Evolutionary conservation across 2,888 invertebrate species (phyloP), one percentile per base, ranked within the genome.

Genomic region (Argyra leucocephala): DNA sequence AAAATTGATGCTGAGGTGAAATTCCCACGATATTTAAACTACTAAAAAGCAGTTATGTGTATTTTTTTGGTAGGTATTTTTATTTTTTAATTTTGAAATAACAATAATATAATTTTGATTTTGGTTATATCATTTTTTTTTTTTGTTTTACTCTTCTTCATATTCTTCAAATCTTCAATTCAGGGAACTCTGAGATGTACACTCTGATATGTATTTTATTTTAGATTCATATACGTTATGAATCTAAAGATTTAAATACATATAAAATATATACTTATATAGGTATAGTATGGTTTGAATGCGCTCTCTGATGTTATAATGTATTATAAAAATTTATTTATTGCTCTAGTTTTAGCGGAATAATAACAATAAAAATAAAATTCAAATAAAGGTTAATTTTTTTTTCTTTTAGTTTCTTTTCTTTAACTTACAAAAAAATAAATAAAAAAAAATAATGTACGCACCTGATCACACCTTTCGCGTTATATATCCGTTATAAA

Each of bases 261-360:
- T n/a, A n/a, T n/a, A n/a, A n/a, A n/a, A 31, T 31, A 31, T 31
- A 26, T 26, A 26, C 9, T 6, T 26, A 26, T 26, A 26, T 26
- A 26, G 26, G 5, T 31, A 4, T 31, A 31, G 10, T 31, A 10
- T 12, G 9, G 7, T 31, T 31, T 31, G 31, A 31, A 10, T 31
- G 31, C 31, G 12, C 7, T 31, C 31, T 31, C 31, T 31, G 12
- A 31, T 31, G 31, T 7, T 31, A n/a, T n/a, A n/a, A n/a, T 12
- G 12, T 31, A 31, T 31, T 31, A 31, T 31, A 10, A 48, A 48
- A 48, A 15, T n/a, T 18, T 48, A 48, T 48, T 48, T 48, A 48
- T 48, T 48, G 48, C 48, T 48, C 48, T n/a, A 48, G 48, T 48
- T 48, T 48, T 48, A 48, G 48, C 48, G 48, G 48, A 48, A 48